Evolutionary conservation across 2,113 vertebrate genomes (phyloP), one percentile per base, ranked within the genome.

Genomic region (Labeo catla): DNA sequence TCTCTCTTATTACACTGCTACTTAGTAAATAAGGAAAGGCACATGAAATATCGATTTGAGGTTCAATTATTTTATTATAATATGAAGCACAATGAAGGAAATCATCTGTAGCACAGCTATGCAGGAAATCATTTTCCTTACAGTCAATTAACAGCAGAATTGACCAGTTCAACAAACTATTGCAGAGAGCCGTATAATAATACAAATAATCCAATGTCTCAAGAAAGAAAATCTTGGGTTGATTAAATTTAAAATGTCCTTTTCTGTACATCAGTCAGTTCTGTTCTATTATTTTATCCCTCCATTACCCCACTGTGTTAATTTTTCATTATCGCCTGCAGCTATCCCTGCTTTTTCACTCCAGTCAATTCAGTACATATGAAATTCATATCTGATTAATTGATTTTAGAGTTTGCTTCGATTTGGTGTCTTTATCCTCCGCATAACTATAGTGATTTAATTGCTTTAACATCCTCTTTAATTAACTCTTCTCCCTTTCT

Each of bases 281-380:
- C 59, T 80, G 19, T 13, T 81, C 13, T 81, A 65, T 47, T 49
- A 5, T 65, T 80, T 5, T 16, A 80, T 79, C 54, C 10, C 3
- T 79, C n/a, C n/a, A 65, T 81, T 8, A 19, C 8, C 59, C 12
- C 43, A 19, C 8, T 34, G 43, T 36, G n/a, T 21, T 39, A n/a
- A 82, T 70, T 21, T 52, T 49, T 39, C 4, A 36, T 70, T 65
- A n/a, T 65, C 2, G 8, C 43, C 79, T 81, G 59, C n/a, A 81
- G 79, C 59, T 65, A 47, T 23, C 39, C 57, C 78, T 65, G 78
- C 57, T 16, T 45, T 28, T 28, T 81, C 57, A 65, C 52, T 79
- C 50, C 59, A 57, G 43, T 28, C 39, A 47, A 65, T 45, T 63
- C 39, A 81, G 57, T 45, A 63, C 21, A 63, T 81, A 61, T 2